Evolutionary conservation across 2,888 invertebrate species (phyloP).

Genomic region (Macaria notata): DNA sequence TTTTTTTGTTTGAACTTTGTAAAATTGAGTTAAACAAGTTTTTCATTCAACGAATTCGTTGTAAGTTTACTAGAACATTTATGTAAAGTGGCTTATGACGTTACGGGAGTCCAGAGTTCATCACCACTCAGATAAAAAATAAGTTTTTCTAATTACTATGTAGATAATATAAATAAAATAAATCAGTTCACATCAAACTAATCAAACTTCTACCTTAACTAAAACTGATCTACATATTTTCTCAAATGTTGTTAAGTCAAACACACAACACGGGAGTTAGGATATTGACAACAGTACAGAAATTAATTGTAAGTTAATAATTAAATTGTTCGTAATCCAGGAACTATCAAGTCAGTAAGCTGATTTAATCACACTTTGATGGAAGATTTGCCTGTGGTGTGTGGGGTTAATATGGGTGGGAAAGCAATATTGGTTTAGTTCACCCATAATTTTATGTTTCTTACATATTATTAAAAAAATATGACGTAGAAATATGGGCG

Average conservation of each 20-base stretch:
- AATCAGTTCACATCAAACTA: not conserved
- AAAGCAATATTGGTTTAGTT: no score
- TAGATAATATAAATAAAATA: not conserved
- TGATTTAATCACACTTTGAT: constrained; percentile 19
- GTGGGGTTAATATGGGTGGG: not conserved
- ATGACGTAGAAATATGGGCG: no score
- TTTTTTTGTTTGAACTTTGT: no score
- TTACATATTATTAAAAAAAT: no score
- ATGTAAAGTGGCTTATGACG: no score
- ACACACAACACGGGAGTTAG: not conserved
- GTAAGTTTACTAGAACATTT: no score
- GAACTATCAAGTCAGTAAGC: constrained; percentile 37
- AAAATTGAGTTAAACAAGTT: no score
- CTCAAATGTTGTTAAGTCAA: constrained; percentile 1
- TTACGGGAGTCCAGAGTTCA: no score
- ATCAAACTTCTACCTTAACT: not conserved
- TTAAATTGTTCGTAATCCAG: constrained; percentile 43
- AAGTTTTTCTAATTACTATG: no score
- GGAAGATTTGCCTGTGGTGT: constrained; percentile 4
- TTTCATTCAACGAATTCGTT: no score
- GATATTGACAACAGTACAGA: not conserved
- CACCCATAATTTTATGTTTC: no score
- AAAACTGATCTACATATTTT: not conserved
- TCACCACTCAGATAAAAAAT: no score
- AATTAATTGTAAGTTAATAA: constrained; percentile 38